Evolutionary conservation across 1,140 invertebrate genomes (phyloP), one percentile per base, ranked within the genome.

Genomic region (Calycopis cecrops): DNA sequence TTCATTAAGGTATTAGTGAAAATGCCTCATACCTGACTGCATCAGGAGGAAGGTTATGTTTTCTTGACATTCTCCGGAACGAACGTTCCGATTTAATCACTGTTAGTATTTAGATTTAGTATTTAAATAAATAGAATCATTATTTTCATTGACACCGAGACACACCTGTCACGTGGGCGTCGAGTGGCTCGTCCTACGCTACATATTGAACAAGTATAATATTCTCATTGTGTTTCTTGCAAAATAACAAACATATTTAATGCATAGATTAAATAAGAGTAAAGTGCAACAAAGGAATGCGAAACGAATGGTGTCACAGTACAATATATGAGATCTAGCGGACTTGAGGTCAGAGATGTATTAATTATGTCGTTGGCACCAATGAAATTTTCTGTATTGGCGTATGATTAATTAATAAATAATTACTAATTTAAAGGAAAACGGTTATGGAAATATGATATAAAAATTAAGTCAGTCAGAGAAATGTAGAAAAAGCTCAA

Each of bases 141-240:
- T 47, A 47, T 9, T 52, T 11, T 38, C 11, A 34, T 34, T 35
- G 14, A 53, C 37, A 42, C 11, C n/a, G 17, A 40, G 21, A 21
- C 37, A 40, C 37, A 53, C 40, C 12, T 33, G 52, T 34, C 18
- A 52, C 14, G 35, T 52, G 35, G 37, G 37, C 50, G 18, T 37
- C 37, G 34, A 52, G 12, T 51, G 12, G 17, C n/a, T 12, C 35
- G 49, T 38, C 50, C 50, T 52, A 52, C 37, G 50, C 50, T 17
- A 52, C 17, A n/a, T 37, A 52, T 52, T 35, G 16, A 35, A 37
- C 34, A 44, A 16, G 9, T 44, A 44, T 44, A 44, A 6, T 16
- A 44, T 44, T 44, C 11, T 14, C 40, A 14, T 9, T 44, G 40
- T 44, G 14, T 16, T 44, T 44, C 12, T 44, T 44, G 17, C 40